Evolutionary conservation across 1,140 invertebrate genomes (phyloP), one percentile per base, ranked within the genome.

Genomic region (Diabrotica virgifera): DNA sequence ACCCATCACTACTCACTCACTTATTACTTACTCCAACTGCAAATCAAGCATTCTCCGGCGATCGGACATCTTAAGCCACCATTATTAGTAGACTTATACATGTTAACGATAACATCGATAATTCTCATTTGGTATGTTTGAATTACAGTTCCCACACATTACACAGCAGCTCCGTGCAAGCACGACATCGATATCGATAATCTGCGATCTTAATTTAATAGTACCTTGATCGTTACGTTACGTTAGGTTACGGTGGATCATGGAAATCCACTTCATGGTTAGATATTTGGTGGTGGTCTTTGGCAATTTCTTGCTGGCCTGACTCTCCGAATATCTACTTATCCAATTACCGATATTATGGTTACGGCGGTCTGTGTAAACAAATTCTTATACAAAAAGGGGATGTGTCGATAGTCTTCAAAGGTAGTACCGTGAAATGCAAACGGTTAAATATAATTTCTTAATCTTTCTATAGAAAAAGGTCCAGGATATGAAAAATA

Each of bases 51-150:
- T 24, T 24, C 24, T 58, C 67, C 58, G 46, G 35, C 35, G 59
- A 61, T 62, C 36, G 60, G 60, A 37, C 36, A 62, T 62, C 60
- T 53, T 54, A 54, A 62, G 51, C 36, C 60, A 62, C 60, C 60
- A 62, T 62, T 62, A 62, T 62, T 62, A 62, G 60, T 62, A 62
- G 52, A 62, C 24, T 59, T 59, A 54, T 62, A 62, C 60, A 62
- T 54, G 60, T 54, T 62, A 54, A 38, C 60, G 60, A 62, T 62
- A 62, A 62, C 24, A 62, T 62, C 60, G 60, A 54, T 35, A 12
- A 62, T 62, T 62, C 38, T 62, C 52, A 62, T 62, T 62, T 62
- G 60, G 60, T 62, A 62, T 62, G 52, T 62, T 62, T 62, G 60
- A 62, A 62, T 62, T 62, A 62, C 60, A 62, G 51, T 38, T 62